A percentile compares a stretch with the other conserved stretches of the same genome.
phyloP scores from a whole-genome alignment of 1,140 invertebrate species.

The Temnothorax nylanderi region DNA sequence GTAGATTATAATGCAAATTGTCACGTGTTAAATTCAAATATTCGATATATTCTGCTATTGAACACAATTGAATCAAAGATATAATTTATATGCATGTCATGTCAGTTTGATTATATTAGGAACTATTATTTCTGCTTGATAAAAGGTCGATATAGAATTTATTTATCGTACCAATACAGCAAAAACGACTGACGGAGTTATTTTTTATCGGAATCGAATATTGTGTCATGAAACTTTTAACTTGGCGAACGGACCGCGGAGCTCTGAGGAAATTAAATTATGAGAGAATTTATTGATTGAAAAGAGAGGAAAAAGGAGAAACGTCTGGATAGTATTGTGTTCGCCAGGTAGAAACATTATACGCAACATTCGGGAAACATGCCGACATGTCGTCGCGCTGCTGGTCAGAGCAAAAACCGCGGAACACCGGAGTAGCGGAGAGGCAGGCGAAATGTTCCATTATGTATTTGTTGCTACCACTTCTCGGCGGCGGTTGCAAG shows the following conservation, averaged over 20 bases:
- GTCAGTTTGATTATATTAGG: background rate
- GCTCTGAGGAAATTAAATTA: background rate
- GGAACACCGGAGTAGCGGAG: slow-evolving; percentile 69
- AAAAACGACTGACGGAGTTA: background rate
- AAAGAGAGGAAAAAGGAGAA: background rate
- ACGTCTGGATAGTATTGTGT: background rate
- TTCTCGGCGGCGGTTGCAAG: slow-evolving; percentile 60
- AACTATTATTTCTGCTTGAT: background rate
- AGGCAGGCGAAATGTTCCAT: slow-evolving; percentile 67
- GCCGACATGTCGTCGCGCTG: background rate
- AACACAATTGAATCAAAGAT: background rate
- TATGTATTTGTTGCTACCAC: slow-evolving; percentile 71
- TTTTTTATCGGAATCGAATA: background rate
- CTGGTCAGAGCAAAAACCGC: slow-evolving; percentile 14
- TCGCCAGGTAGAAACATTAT: background rate
- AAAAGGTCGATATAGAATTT: background rate
- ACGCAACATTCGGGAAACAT: background rate
- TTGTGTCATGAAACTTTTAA: slow-evolving; percentile 17
- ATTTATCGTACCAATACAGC: background rate
- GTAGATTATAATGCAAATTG: background rate
- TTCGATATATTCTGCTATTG: background rate
- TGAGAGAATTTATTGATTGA: background rate
- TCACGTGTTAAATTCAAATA: background rate
- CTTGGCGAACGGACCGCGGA: background rate
- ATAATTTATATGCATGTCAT: background rate